Conservation (phyloP, 1,140 invertebrate species). For the Penaeus japonicus region DNA sequence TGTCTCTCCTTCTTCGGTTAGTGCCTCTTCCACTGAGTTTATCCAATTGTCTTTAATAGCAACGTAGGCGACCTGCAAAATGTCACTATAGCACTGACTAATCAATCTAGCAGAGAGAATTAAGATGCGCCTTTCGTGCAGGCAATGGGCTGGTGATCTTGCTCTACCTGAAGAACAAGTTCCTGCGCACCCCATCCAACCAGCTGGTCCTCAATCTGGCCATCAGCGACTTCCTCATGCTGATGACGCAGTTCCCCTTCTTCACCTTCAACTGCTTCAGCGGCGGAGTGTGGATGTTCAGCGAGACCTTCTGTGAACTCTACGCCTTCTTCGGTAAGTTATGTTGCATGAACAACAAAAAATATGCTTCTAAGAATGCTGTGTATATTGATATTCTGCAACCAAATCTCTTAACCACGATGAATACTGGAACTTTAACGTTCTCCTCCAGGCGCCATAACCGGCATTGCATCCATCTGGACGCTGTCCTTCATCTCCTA, state of each 20-base stretch:
- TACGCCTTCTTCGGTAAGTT: constrained; percentile 72
- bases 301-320: constrained; percentile 80
- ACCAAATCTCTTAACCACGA: too few relatives aligned
- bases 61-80: too few relatives aligned
- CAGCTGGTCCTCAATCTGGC: constrained; percentile 84
- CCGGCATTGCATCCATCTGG: constrained; percentile 59
- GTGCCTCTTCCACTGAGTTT: too few relatives aligned
- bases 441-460: constrained; percentile 38
- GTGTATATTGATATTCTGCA: too few relatives aligned
- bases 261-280: constrained; percentile 82
- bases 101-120: too few relatives aligned
- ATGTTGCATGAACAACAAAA: too few relatives aligned
- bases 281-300: constrained; percentile 61
- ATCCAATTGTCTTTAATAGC: too few relatives aligned
- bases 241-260: constrained; percentile 69
- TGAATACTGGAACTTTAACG: too few relatives aligned
- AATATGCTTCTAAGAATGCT: too few relatives aligned
- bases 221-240: constrained; percentile 85
- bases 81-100: too few relatives aligned
- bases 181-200: constrained; percentile 82
- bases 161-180: constrained; percentile 80
- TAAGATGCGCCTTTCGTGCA: too few relatives aligned
- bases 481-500: constrained; percentile 60
- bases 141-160: constrained; percentile 88
- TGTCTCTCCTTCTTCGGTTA: too few relatives aligned